These are phyloP conservation scores for Conistra vaccinii DNA, from an alignment of 2,888 invertebrate genomes.

Conservation along the genomic window DNA sequence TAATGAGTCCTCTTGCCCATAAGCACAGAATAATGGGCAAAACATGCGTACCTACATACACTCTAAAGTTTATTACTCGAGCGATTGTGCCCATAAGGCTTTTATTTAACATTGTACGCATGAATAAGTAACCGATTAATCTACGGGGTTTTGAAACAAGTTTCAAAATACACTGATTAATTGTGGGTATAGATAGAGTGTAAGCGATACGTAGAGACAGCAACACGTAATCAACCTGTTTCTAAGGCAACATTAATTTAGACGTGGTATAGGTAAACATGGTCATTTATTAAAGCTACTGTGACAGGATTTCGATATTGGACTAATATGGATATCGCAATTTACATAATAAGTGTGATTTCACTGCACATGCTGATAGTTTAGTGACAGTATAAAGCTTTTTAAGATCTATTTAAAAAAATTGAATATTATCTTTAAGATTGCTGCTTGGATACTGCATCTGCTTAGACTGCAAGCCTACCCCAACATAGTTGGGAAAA, in stretches of 20 bases:
- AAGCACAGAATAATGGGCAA: constrained; percentile 24
- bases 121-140: constrained; percentile 69
- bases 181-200: constrained; percentile 45
- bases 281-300: constrained; percentile 47
- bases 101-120: constrained; percentile 38
- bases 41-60: constrained; percentile 6
- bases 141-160: constrained; percentile 56
- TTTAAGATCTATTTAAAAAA: not conserved
- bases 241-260: constrained; percentile 48
- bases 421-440: too few relatives aligned
- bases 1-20: not conserved
- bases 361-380: constrained; percentile 9
- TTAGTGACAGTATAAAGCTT: not conserved
- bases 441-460: not conserved
- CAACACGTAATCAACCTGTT: constrained; percentile 61
- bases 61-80: constrained; percentile 17
- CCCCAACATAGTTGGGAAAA: not conserved
- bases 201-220: constrained; percentile 21
- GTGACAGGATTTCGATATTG: constrained; percentile 44
- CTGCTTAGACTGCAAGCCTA: not conserved
- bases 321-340: constrained; percentile 14
- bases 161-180: constrained; percentile 69
- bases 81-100: constrained; percentile 35
- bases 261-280: constrained; percentile 52
- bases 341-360: constrained; percentile 22